phyloP scores from a whole-genome alignment of 2,888 invertebrate species.

The Uropetala carovei region DNA sequence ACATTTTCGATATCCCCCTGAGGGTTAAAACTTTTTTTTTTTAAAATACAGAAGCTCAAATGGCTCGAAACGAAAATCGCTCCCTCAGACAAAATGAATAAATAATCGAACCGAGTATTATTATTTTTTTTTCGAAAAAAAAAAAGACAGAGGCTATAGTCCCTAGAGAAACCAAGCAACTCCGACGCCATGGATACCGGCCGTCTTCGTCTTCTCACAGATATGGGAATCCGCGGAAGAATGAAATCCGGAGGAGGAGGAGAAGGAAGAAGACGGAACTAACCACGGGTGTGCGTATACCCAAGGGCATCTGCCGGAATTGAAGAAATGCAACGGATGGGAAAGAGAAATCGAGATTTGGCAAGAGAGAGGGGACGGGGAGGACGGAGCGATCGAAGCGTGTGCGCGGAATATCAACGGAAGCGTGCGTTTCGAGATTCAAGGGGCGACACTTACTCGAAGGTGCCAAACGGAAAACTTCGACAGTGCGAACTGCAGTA shows the following conservation, averaged over 20 bases:
- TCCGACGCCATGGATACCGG: background rate
- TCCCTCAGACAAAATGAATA: too few relatives aligned
- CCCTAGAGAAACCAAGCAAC: background rate
- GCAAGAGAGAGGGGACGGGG: background rate
- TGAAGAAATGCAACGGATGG: background rate
- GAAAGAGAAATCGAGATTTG: background rate
- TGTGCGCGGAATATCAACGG: background rate
- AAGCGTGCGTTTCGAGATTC: background rate
- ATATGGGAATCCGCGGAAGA: background rate
- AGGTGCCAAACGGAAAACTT: too few relatives aligned
- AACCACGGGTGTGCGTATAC: background rate
- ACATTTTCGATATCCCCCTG: too few relatives aligned
- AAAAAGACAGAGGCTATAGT: background rate
- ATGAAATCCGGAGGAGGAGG: background rate
- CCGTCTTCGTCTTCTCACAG: background rate
- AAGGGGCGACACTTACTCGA: background rate
- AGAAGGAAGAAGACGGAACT: background rate
- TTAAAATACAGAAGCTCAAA: too few relatives aligned
- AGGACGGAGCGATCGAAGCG: background rate
- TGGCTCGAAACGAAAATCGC: too few relatives aligned
- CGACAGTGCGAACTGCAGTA: background rate
- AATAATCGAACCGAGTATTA: too few relatives aligned
- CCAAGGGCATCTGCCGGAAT: background rate
- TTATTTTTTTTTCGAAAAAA: background rate
- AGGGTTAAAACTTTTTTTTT: too few relatives aligned